Percentiles rank a stretch among this genome's conserved stretches.
phyloP scores from a whole-genome alignment of 1,140 invertebrate species.

The Marisa cornuarietis region DNA sequence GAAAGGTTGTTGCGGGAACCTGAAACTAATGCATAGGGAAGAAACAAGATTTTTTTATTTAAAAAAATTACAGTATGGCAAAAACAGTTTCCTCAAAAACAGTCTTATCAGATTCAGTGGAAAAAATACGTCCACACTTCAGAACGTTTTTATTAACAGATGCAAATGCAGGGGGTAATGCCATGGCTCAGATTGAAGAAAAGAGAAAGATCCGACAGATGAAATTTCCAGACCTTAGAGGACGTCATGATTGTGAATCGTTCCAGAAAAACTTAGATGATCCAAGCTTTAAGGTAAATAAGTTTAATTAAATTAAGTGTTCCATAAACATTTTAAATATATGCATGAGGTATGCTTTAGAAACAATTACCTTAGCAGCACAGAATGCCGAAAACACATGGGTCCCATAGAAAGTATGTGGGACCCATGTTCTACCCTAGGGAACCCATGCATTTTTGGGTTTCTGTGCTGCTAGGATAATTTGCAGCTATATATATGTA shows the following conservation, averaged over 20 bases:
- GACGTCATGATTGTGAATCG: conserved; percentile 52
- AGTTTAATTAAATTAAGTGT: neutral
- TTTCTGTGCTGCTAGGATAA: no score
- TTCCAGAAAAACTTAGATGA: conserved; percentile 48
- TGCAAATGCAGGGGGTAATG: conserved; percentile 51
- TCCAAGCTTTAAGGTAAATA: conserved; percentile 23
- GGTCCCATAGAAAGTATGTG: no score
- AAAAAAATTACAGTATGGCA: conserved; percentile 41
- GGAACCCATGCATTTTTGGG: no score
- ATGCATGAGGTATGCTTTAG: no score
- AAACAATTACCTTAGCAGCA: neutral
- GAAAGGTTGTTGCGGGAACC: conserved; percentile 32
- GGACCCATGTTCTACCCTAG: no score
- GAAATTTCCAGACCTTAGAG: conserved; percentile 59
- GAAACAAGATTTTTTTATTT: neutral
- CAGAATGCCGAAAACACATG: no score
- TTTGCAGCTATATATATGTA: no score
- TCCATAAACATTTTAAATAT: neutral
- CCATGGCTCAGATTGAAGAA: conserved; percentile 54
- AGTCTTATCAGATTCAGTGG: conserved; percentile 55
- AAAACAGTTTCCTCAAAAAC: conserved; percentile 37
- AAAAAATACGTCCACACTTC: conserved; percentile 54
- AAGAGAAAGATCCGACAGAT: conserved; percentile 55
- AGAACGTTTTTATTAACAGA: conserved; percentile 50
- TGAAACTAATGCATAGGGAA: neutral